Evolutionary conservation across 2,888 invertebrate genomes (phyloP), one percentile per base, ranked within the genome.

Genomic region (Aradus depressus): DNA sequence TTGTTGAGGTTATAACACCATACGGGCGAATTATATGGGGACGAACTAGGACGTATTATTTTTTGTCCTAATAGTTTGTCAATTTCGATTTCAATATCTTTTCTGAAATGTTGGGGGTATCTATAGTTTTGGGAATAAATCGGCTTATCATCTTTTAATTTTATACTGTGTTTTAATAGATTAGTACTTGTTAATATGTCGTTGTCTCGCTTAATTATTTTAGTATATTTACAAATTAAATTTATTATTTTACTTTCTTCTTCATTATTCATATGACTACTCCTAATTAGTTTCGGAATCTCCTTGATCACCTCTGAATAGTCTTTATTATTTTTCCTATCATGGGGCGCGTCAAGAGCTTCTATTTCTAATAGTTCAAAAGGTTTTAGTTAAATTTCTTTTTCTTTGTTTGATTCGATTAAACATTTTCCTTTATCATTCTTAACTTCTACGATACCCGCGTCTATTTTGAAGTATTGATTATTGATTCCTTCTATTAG

Each of bases 61-160:
- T 50, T 44, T 19, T 52, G 25, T 28, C 45, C 31, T 25, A 50
- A 37, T 26, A 52, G n/a, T 45, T 55, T 23, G 2, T 50, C 31
- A 22, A 55, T 18, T 42, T 52, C 43, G 2, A 28, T 42, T 42
- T 52, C 2, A 32, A 55, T 28, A 16, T 45, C 45, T 21, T 55
- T 18, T 10, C 14, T 26, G 18, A 50, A 55, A 16, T 23, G 16
- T 41, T 55, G 44, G 8, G 55, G 52, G 31, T 50, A 52, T 16
- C 55, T 18, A 37, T 55, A 55, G 32, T 55, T 55, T 26, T 31
- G 41, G 2, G 53, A 35, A 41, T 51, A 51, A 6, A 56, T 42
- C 8, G 48, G 51, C 4, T 41, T 39, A 10, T 53, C 56, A 28
- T 53, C 44, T 35, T 32, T 51, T 1, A 49, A 48, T 16, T 10